Evolutionary conservation across 1,140 invertebrate species (phyloP).

Genomic region (Arctopsyche grandis): DNA sequence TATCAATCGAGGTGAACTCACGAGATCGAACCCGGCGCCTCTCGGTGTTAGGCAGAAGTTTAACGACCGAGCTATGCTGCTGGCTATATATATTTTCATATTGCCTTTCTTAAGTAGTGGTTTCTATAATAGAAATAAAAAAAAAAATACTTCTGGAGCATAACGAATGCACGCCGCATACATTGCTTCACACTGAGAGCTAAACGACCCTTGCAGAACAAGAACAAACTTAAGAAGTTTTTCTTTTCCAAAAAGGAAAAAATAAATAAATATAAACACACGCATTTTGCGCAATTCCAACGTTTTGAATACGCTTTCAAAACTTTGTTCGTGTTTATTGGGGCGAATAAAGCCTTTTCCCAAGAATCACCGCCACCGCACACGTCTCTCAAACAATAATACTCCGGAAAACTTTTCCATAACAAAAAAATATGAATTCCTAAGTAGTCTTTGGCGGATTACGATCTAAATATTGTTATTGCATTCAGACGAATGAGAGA

Average conservation of each 20-base stretch:
- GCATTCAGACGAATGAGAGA: neutral
- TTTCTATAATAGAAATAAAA: too few relatives aligned
- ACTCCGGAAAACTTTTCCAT: neutral
- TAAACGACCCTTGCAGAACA: constrained; percentile 3
- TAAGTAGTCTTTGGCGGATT: constrained; percentile 8
- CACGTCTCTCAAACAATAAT: constrained; percentile 1
- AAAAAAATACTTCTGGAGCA: too few relatives aligned
- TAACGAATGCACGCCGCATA: neutral
- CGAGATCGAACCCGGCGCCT: too few relatives aligned
- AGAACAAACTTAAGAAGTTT: constrained; percentile 14
- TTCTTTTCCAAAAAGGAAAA: neutral
- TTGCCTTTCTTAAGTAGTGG: too few relatives aligned
- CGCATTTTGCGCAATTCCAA: constrained; percentile 9
- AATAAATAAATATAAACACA: neutral
- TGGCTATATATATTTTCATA: too few relatives aligned
- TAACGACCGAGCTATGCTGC: too few relatives aligned
- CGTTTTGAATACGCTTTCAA: constrained; percentile 17
- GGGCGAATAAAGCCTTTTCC: constrained; percentile 23
- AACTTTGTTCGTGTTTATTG: constrained; percentile 27
- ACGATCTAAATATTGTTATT: constrained; percentile 27
- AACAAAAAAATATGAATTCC: neutral
- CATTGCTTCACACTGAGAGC: too few relatives aligned
- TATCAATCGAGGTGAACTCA: too few relatives aligned
- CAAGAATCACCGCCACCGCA: neutral
- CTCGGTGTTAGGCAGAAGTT: too few relatives aligned